phyloP scores from a whole-genome alignment of 92 coral and sea anemone species.

The Heliopora coerulea region DNA sequence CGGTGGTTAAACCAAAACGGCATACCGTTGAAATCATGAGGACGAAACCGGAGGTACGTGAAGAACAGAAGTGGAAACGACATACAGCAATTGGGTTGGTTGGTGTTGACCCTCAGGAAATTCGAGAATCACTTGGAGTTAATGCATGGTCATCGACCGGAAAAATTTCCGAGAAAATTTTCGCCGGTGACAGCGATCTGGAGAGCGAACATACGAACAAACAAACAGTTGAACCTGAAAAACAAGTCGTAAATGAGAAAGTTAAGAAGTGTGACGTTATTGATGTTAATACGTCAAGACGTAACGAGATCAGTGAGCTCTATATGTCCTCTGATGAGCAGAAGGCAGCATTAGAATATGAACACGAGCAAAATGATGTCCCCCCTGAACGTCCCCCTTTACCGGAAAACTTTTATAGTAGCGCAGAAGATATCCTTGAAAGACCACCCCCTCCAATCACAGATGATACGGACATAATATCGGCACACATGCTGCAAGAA shows the following conservation, averaged over 20 bases:
- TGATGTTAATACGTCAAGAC: conserved; percentile 11
- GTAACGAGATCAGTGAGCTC: neutral
- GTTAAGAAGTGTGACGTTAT: conserved; percentile 1
- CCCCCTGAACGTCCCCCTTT: conserved; percentile 41
- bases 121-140: neutral
- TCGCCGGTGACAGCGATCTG: conserved; percentile 22
- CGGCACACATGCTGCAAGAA: neutral
- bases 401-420: conserved; percentile 38
- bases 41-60: conserved; percentile 25
- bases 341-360: neutral
- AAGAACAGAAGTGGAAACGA: conserved; percentile 74
- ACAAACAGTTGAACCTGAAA: conserved; percentile 37
- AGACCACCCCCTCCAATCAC: conserved; percentile 33
- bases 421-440: conserved; percentile 10
- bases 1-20: conserved; percentile 48
- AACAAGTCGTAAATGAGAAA: conserved; percentile 24
- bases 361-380: conserved; percentile 8
- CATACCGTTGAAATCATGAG: conserved; percentile 72
- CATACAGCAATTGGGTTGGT: conserved; percentile 93
- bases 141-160: conserved; percentile 24
- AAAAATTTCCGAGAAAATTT: neutral
- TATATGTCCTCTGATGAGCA: conserved; percentile 3
- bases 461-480: neutral
- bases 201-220: conserved; percentile 23
- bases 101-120: conserved; percentile 44